These are phyloP conservation scores for Protobothrops flavoviridis DNA, from an alignment of 2,113 vertebrate species.

Conservation along the genomic window DNA sequence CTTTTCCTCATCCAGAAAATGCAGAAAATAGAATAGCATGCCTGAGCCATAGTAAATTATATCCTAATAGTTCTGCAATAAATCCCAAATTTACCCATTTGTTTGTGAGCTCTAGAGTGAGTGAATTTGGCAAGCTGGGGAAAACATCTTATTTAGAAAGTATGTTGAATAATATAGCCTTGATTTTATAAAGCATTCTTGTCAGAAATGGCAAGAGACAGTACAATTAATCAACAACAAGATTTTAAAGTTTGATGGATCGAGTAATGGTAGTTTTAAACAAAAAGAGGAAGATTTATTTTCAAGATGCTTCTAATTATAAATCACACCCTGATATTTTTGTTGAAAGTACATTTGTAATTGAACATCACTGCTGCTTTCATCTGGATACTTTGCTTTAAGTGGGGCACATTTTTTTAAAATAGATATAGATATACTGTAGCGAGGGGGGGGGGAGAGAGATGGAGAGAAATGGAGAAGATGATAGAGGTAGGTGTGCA, in stretches of 20 bases:
- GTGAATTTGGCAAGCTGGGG: neutral
- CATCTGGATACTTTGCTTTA: slow-evolving; percentile 54
- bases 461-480: no score
- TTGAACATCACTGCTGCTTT: slow-evolving; percentile 61
- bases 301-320: slow-evolving; percentile 61
- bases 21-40: neutral
- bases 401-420: neutral
- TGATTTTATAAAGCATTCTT: slow-evolving; percentile 22
- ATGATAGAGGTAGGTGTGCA: neutral
- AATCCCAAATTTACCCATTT: neutral
- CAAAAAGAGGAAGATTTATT: slow-evolving; percentile 53
- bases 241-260: slow-evolving; percentile 59
- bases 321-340: slow-evolving; percentile 58
- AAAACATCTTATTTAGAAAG: neutral
- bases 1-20: neutral
- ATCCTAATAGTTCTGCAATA: neutral
- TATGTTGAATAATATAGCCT: neutral
- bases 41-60: rapidly evolving
- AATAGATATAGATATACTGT: no score
- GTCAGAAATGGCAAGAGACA: slow-evolving; percentile 10
- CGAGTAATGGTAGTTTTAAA: slow-evolving; percentile 51
- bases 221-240: slow-evolving; percentile 56
- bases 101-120: neutral
- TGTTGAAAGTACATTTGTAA: slow-evolving; percentile 46
- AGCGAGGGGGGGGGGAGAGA: no score